Evolutionary conservation across 2,888 invertebrate genomes (phyloP).

Genomic region (Tachina fera): DNA sequence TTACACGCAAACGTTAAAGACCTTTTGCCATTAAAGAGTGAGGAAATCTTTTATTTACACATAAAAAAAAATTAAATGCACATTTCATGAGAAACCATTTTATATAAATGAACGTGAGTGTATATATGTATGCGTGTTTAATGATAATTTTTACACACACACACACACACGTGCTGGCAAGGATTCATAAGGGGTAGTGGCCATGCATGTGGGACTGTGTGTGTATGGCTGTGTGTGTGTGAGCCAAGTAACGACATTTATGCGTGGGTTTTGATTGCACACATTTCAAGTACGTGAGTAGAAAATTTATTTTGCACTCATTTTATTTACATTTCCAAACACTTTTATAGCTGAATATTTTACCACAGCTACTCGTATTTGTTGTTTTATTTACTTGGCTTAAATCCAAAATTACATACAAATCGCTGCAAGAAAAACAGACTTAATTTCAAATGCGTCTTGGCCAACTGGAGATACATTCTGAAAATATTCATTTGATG

Average conservation of each 20-base stretch:
- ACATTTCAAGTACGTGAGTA: slow-evolving; percentile 50
- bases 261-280: slow-evolving; percentile 51
- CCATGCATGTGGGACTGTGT: neutral
- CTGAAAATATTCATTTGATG: neutral
- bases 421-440: neutral
- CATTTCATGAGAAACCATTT: neutral
- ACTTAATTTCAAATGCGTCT: slow-evolving; percentile 33
- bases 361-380: neutral
- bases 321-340: slow-evolving; percentile 34
- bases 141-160: neutral
- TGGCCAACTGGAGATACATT: slow-evolving; percentile 35
- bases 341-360: slow-evolving; percentile 1
- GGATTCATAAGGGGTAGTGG: neutral
- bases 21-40: neutral
- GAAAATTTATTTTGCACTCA: slow-evolving; percentile 36
- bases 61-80: slow-evolving; percentile 26
- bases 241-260: slow-evolving; percentile 1
- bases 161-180: neutral
- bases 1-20: slow-evolving; percentile 34
- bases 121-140: neutral
- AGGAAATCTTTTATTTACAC: neutral
- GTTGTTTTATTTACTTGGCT: neutral
- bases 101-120: neutral
- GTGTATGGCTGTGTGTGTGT: neutral
- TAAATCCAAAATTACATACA: neutral